These are phyloP conservation scores for Erebia palarica DNA, from an alignment of 2,888 invertebrate species.

Conservation along the genomic window DNA sequence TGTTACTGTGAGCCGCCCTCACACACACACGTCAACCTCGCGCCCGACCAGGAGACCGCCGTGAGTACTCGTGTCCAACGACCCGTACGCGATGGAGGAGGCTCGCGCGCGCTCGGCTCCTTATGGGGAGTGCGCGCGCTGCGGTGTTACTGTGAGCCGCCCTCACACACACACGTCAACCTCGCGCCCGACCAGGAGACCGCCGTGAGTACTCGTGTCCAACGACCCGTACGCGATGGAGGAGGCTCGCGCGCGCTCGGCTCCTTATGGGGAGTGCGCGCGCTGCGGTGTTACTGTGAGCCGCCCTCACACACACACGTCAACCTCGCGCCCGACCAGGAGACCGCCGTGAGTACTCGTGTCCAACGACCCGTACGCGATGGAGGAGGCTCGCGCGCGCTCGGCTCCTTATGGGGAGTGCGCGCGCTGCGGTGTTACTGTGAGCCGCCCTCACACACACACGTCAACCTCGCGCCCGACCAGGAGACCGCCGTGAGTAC, in stretches of 20 bases:
- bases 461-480: constrained; percentile 35
- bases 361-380: no score
- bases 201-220: constrained; percentile 45
- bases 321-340: constrained; percentile 37
- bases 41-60: constrained; percentile 32
- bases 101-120: constrained; percentile 90
- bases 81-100: no score
- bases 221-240: constrained; percentile 93
- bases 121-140: constrained; percentile 96
- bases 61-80: not conserved
- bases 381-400: constrained; percentile 82
- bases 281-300: constrained; percentile 80
- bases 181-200: constrained; percentile 36
- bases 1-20: no score
- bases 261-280: constrained; percentile 96
- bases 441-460: no score
- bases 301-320: no score
- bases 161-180: constrained; percentile 31
- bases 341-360: constrained; percentile 8
- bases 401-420: constrained; percentile 97
- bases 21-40: no score
- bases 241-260: constrained; percentile 91
- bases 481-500: constrained; percentile 25
- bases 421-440: constrained; percentile 82
- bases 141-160: constrained; percentile 75